A percentile compares a stretch with the other conserved stretches of the same genome.
Conservation (phyloP, 1,140 invertebrate genomes). For the Aphelenchoides besseyi region DNA sequence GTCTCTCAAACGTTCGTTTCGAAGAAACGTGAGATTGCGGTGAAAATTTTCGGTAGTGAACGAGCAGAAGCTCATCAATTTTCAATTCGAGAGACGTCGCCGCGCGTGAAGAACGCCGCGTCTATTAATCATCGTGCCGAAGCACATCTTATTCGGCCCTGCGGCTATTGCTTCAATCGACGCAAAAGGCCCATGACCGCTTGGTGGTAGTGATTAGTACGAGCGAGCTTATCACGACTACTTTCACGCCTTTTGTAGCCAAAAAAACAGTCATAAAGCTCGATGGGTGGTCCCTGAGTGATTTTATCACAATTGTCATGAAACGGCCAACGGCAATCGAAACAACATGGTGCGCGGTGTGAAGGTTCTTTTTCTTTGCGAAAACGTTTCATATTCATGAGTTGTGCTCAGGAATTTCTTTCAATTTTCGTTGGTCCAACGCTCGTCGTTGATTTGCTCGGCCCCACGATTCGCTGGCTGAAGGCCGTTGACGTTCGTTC, state of each 20-base stretch:
- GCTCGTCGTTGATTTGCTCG: too few species aligned
- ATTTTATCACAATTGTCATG: not conserved
- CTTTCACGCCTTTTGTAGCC: not conserved
- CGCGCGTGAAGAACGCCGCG: not conserved
- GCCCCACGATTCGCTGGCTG: too few species aligned
- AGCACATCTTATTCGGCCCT: too few species aligned
- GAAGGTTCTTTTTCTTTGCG: not conserved
- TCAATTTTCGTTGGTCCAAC: too few species aligned
- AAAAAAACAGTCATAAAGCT: not conserved
- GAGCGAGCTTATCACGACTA: not conserved
- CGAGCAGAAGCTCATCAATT: not conserved
- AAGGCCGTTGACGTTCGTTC: too few species aligned
- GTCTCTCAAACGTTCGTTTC: too few species aligned
- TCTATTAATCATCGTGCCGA: not conserved
- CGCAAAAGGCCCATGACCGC: too few species aligned
- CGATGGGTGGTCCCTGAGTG: not conserved
- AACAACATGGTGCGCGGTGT: not conserved
- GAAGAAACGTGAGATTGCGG: too few species aligned
- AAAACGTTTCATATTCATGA: conserved; percentile 25
- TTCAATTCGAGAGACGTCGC: not conserved
- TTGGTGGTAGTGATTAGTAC: not conserved
- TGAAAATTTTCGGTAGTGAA: conserved; percentile 6
- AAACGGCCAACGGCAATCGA: not conserved
- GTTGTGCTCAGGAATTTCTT: not conserved
- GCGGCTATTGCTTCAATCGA: too few species aligned